phyloP scores from a whole-genome alignment of 2,113 vertebrate species.

The Varanus salvator region DNA sequence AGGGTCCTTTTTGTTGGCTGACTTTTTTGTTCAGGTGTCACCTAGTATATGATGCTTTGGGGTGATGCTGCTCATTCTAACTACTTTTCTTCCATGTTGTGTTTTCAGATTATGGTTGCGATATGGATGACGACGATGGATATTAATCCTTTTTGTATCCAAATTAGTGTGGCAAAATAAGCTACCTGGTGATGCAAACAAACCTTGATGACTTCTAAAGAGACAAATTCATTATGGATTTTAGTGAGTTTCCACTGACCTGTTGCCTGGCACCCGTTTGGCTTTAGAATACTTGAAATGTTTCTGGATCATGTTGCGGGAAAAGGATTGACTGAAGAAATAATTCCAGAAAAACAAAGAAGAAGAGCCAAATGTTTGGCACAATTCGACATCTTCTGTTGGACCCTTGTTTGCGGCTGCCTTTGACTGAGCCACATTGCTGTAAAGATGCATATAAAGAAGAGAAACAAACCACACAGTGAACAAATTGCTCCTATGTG shows the following conservation, averaged over 20 bases:
- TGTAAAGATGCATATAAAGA: constrained; percentile 31
- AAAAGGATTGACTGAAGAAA: constrained; percentile 43
- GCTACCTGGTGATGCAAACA: constrained; percentile 40
- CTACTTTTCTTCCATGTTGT: constrained; percentile 30
- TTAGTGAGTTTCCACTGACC: constrained; percentile 63
- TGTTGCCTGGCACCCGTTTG: constrained; percentile 58
- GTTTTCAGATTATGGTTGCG: constrained; percentile 90
- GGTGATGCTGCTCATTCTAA: not conserved
- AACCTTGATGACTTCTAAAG: constrained; percentile 59
- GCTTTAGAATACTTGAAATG: constrained; percentile 68
- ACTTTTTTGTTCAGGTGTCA: not conserved
- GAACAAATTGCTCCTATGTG: not conserved
- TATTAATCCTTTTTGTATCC: constrained; percentile 71
- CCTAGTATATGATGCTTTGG: not conserved
- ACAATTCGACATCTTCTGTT: constrained; percentile 7
- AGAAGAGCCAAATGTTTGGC: constrained; percentile 24
- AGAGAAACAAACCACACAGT: constrained; percentile 4
- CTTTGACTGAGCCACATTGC: constrained; percentile 36
- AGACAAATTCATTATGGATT: constrained; percentile 34
- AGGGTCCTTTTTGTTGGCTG: not conserved
- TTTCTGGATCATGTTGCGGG: constrained; percentile 55
- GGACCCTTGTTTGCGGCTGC: constrained; percentile 39
- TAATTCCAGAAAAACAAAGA: constrained; percentile 49
- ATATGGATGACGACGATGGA: constrained; percentile 87
- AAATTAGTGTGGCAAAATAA: constrained; percentile 53